Evolutionary conservation across 2,888 invertebrate species (phyloP).

Genomic region (Gymnocheta viridis): DNA sequence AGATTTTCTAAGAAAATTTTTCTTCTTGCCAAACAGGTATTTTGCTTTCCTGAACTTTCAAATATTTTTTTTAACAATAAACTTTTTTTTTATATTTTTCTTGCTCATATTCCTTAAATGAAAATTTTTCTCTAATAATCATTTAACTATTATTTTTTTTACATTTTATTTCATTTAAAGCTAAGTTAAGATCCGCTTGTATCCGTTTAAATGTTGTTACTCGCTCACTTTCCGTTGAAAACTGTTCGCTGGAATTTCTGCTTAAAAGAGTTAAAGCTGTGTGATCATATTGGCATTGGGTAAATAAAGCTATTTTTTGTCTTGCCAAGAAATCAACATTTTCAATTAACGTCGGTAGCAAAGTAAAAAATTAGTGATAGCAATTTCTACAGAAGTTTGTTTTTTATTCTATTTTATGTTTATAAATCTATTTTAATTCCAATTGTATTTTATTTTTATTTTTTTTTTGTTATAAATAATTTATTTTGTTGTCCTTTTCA

Average conservation of each 20-base stretch:
- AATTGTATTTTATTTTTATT: no score
- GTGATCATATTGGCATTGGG: neutral
- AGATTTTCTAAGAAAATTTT: neutral
- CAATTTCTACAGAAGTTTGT: neutral
- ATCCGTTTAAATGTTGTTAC: conserved; percentile 59
- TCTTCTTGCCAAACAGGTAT: neutral
- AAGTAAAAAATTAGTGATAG: neutral
- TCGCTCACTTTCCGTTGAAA: conserved; percentile 70
- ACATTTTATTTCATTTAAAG: conserved; percentile 4
- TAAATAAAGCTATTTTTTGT: neutral
- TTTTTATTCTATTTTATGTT: no score
- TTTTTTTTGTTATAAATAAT: no score
- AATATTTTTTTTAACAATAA: neutral
- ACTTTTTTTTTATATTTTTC: conserved; percentile 9
- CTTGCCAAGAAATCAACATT: neutral
- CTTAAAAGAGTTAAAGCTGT: conserved; percentile 47
- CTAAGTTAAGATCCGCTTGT: conserved; percentile 26
- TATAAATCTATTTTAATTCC: no score
- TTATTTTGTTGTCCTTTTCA: no score
- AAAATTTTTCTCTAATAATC: neutral
- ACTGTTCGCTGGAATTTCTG: conserved; percentile 59
- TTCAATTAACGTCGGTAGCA: neutral
- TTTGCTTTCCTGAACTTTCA: neutral
- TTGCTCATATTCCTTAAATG: conserved; percentile 17
- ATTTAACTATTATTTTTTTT: conserved; percentile 32